These are phyloP conservation scores for Sander lucioperca DNA, from an alignment of 2,113 vertebrate genomes.

Conservation along the genomic window DNA sequence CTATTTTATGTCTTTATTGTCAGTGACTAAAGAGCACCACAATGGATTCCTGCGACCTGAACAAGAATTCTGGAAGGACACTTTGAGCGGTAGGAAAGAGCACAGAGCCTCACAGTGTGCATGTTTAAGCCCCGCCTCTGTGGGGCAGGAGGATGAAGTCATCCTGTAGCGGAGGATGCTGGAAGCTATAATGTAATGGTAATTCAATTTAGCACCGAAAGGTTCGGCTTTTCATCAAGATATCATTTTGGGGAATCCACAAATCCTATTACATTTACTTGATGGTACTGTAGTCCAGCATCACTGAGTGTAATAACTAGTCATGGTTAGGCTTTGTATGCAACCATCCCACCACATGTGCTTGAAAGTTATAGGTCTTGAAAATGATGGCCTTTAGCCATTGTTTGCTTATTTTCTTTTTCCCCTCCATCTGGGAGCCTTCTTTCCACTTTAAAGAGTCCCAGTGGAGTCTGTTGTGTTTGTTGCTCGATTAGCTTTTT, in stretches of 20 bases:
- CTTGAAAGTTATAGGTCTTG: slow-evolving; percentile 49
- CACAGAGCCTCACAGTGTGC: slow-evolving; percentile 17
- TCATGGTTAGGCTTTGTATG: slow-evolving; percentile 40
- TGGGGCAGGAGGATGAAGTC: slow-evolving; percentile 57
- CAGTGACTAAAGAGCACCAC: slow-evolving; percentile 22
- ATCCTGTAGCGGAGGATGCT: slow-evolving; percentile 39
- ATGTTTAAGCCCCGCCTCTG: slow-evolving; percentile 34
- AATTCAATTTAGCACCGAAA: slow-evolving; percentile 29
- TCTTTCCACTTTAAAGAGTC: slow-evolving; percentile 57
- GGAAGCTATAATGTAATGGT: slow-evolving; percentile 28
- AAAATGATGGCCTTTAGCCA: slow-evolving; percentile 62
- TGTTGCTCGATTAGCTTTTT: slow-evolving; percentile 60
- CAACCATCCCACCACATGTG: slow-evolving; percentile 32
- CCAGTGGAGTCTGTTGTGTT: slow-evolving; percentile 58
- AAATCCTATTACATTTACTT: slow-evolving; percentile 48
- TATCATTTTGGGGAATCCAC: slow-evolving; percentile 45
- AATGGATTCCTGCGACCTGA: slow-evolving; percentile 48
- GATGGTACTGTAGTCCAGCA: slow-evolving; percentile 10
- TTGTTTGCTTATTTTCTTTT: slow-evolving; percentile 64
- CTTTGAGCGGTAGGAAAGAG: slow-evolving; percentile 65
- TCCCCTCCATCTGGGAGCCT: slow-evolving; percentile 49
- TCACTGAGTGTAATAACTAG: slow-evolving; percentile 44
- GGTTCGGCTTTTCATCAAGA: slow-evolving; percentile 43
- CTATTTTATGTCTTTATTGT: slow-evolving; percentile 9
- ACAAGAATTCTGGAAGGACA: slow-evolving; percentile 62